These are phyloP conservation scores for Rotaria socialis DNA, from an alignment of 2,888 invertebrate genomes.

Conservation along the genomic window DNA sequence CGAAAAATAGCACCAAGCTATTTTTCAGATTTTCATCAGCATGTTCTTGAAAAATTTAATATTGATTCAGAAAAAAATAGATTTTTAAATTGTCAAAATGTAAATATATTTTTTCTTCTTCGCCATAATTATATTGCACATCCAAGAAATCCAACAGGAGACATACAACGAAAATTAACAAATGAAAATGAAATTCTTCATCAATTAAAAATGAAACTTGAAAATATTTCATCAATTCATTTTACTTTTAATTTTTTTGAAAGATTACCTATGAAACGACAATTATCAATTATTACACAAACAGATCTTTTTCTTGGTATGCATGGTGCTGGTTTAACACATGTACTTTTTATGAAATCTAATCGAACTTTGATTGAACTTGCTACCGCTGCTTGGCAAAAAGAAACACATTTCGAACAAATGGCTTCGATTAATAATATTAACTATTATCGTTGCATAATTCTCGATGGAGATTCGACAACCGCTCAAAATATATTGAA, in stretches of 20 bases:
- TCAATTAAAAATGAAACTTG: constrained; percentile 46
- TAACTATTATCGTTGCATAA: neutral
- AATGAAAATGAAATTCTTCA: constrained; percentile 55
- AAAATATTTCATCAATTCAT: constrained; percentile 49
- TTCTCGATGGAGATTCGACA: neutral
- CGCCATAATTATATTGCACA: constrained; percentile 57
- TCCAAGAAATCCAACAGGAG: constrained; percentile 55
- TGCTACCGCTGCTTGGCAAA: constrained; percentile 52
- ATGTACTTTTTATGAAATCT: constrained; percentile 53
- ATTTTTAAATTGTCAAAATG: constrained; percentile 50
- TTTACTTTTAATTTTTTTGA: constrained; percentile 54
- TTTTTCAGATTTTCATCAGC: neutral
- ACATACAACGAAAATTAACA: constrained; percentile 54
- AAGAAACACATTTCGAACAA: constrained; percentile 31
- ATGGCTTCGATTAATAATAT: neutral
- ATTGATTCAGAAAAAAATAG: no score
- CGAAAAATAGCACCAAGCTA: constrained; percentile 39
- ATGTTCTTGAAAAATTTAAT: neutral
- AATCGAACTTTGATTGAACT: constrained; percentile 54
- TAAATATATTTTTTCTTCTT: constrained; percentile 55
- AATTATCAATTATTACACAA: constrained; percentile 51
- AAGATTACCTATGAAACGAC: constrained; percentile 51
- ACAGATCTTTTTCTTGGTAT: constrained; percentile 58
- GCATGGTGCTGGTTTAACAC: constrained; percentile 58
- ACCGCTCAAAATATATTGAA: neutral